Base-by-base conservation (phyloP, 37 sponge, comb jelly and placozoan species). In the Eunapius fragilis region DNA sequence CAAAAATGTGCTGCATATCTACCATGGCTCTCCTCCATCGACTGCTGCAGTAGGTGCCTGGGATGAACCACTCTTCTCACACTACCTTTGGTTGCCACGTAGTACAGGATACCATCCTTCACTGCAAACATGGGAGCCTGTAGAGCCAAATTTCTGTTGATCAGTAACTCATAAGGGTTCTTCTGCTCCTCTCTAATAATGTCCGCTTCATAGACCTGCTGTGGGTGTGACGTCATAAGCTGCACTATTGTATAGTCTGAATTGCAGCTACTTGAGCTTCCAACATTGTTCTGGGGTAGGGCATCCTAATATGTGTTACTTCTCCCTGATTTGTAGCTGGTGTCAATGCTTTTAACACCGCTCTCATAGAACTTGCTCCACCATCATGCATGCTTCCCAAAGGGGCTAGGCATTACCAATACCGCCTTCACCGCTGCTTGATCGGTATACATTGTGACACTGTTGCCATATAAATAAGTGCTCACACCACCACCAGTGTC, bases 401-500 rank as follows among this genome's bases (percentile, higher is more conserved):
- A 74, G n/a, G n/a, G n/a, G n/a, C n/a, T n/a, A n/a, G n/a, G n/a
- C 2, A 67, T 84, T 69, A 41, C 74, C 71, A 89, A 68, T 12
- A 89, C 75, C 0, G 89, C 89, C 34, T 71, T 76, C 3, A 89
- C 84, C 5, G 85, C 84, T 26, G 80, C 41, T 76, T 89, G 90
- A 70, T 89, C 90, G 41, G 90, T 90, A 38, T 80, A 85, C 34
- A 89, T 80, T 2, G 72, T 77, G 0, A 89, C 85, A 2, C 47
- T 31, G 0, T 67, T 35, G 0, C 89, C 84, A 72, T 89, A 84
- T 34, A 86, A 23, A 13, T 25, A 38, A 90, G 48, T 28, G 90
- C 90, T 86, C 86, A 89, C 11, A 89, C 85, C 2, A 89, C 84
- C 22, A 85, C 90, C 1, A 84, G 80, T 4, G 91, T 90, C 67